Percentiles rank a stretch among this genome's conserved stretches.
These are phyloP conservation scores for Phrynosoma platyrhinos DNA, from an alignment of 2,113 vertebrate genomes.

Conservation along the genomic window DNA sequence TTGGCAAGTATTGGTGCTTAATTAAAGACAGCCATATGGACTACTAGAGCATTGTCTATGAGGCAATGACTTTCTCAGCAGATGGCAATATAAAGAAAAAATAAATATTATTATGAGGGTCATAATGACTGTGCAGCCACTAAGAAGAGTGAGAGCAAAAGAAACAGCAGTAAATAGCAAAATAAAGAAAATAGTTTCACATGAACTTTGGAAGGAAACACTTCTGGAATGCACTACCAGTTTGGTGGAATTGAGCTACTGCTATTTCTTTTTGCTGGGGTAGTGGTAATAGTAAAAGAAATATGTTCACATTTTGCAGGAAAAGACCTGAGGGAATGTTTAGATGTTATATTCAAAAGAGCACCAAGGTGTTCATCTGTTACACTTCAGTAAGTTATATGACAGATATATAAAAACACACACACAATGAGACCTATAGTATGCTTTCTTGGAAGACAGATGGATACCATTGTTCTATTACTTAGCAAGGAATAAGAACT, in stretches of 20 bases:
- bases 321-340: background rate
- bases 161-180: too few species aligned
- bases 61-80: constrained; percentile 35
- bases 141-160: constrained; percentile 11
- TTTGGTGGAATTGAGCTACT: background rate
- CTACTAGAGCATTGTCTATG: constrained; percentile 32
- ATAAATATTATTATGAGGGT: constrained; percentile 47
- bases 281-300: constrained; percentile 4
- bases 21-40: constrained; percentile 54
- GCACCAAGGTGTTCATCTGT: background rate
- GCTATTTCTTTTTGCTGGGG: constrained; percentile 3
- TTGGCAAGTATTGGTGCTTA: constrained; percentile 41
- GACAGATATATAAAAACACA: background rate
- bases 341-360: background rate
- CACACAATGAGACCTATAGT: background rate
- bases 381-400: constrained; percentile 21
- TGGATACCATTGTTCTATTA: background rate
- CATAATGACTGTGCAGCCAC: constrained; percentile 1
- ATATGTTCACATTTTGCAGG: background rate
- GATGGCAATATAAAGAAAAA: constrained; percentile 49
- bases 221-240: background rate
- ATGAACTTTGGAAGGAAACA: background rate
- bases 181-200: background rate
- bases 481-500: background rate
- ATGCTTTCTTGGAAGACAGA: background rate